Base-by-base conservation (phyloP, 2,797 vertebrate genomes). In the Zalophus californianus region DNA sequence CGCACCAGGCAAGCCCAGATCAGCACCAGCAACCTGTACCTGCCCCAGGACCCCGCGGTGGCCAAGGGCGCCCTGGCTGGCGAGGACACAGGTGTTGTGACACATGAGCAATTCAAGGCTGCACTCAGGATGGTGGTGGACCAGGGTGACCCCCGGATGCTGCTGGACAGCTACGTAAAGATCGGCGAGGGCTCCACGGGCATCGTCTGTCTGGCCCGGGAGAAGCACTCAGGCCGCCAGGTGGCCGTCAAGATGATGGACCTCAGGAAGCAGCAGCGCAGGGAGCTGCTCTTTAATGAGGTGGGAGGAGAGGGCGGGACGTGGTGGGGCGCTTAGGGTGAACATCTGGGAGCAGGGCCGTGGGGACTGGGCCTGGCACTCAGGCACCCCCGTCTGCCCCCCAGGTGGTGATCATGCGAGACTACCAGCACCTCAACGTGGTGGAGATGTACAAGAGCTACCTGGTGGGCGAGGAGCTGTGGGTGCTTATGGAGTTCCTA, bases 161-260 rank as follows among this genome's bases (percentile, higher is more conserved):
- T 99, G 98, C 99, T 99, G 97, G 99, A 99, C 98, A 99, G 99
- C 98, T 99, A 99, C 35, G 98, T 99, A 44, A 99, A 99, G 99
- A 99, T 99, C 0, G 99, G 99, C 0, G 99, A 99, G 96, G 99
- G 99, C 29, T 99, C 99, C 35, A 99, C 99, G 0, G 99, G 99
- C 4, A 99, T 99, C 1, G 99, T 99, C 97, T 99, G 99, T 77
- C 99, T 99, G 0, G 99, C 99, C 54, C 99, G 99, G 0, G 99
- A 99, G 98, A 99, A 99, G 98, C 99, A 99, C 98, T 99, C 99
- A 0, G 99, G 99, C 82, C 98, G 99, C 56, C 99, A 99, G 97
- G 99, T 99, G 98, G 99, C 99, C 0, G 99, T 99, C 97, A 99
- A 99, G 98, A 99, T 99, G 99, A 99, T 99, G 99, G 99, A 99